Evolutionary conservation across 2,888 invertebrate genomes (phyloP), one percentile per base, ranked within the genome.

Genomic region (Diarsia dahlii): DNA sequence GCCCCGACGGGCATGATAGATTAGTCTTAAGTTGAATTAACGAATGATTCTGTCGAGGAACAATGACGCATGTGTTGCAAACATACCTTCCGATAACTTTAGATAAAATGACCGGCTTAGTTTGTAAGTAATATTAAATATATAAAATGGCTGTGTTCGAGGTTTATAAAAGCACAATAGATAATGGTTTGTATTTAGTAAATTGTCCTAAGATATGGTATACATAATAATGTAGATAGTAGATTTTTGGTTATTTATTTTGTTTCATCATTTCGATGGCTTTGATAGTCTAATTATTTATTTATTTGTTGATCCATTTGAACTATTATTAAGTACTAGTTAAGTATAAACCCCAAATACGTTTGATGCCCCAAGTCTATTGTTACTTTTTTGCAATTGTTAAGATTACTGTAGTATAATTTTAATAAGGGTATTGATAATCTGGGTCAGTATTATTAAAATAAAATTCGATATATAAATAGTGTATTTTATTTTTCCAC

Each of bases 71-170:
- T 62, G 39, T 64, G n/a, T 54, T 46, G 50, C 45, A 50, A 65
- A 66, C 64, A 34, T 75, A 78, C 66, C 66, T 74, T 75, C 71
- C 69, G 73, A 65, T 73, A 72, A 77, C 54, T 60, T 70, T 23
- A 70, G 62, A 85, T 60, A 86, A 86, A 77, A n/a, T 81, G 76
- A 85, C 76, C 76, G 75, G 78, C 74, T 86, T 84, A 84, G 88
- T 84, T 82, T 82, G 74, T 89, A 93, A 89, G 88, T 92, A 92
- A 90, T 87, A 87, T 80, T 89, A 93, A 92, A 93, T 92, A 94
- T 92, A 91, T 94, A 92, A 95, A 94, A 96, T 95, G 96, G 96
- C 96, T 96, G 96, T 96, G 96, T 96, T 95, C 93, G 94, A 94
- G 88, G 89, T 92, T 94, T 94, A 92, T 85, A 91, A 93, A 94